These are phyloP conservation scores for Anarrhichthys ocellatus DNA, from an alignment of 2,113 vertebrate genomes.

Conservation along the genomic window DNA sequence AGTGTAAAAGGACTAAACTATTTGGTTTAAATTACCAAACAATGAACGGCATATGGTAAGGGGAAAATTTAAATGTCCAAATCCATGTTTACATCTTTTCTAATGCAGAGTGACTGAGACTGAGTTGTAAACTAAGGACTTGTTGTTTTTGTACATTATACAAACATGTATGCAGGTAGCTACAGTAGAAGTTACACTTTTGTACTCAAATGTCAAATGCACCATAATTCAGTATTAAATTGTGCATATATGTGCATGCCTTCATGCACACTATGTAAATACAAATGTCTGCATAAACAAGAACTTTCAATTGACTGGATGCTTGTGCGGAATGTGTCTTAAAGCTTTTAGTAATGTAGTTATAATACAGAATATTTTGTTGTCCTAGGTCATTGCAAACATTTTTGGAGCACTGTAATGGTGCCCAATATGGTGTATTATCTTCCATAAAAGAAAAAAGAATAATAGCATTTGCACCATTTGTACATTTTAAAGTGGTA, in stretches of 20 bases:
- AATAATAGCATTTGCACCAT: slow-evolving; percentile 68
- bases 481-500: slow-evolving; percentile 72
- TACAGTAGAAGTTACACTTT: slow-evolving; percentile 80
- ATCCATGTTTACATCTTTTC: slow-evolving; percentile 77
- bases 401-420: slow-evolving; percentile 61
- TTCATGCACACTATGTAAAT: slow-evolving; percentile 78
- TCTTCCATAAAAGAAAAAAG: slow-evolving; percentile 62
- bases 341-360: slow-evolving; percentile 82
- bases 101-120: slow-evolving; percentile 68
- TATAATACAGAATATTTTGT: slow-evolving; percentile 78
- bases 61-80: slow-evolving; percentile 48
- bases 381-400: slow-evolving; percentile 68
- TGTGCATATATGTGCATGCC: slow-evolving; percentile 78
- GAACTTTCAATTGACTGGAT: slow-evolving; percentile 81
- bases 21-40: slow-evolving; percentile 53
- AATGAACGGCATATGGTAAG: slow-evolving; percentile 60
- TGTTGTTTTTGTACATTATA: slow-evolving; percentile 82
- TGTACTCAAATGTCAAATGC: slow-evolving; percentile 84
- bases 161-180: slow-evolving; percentile 80
- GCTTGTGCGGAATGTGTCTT: slow-evolving; percentile 80
- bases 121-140: slow-evolving; percentile 69
- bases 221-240: slow-evolving; percentile 82
- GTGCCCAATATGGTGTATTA: slow-evolving; percentile 76
- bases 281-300: slow-evolving; percentile 78
- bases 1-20: slow-evolving; percentile 62